A percentile compares a stretch with the other conserved stretches of the same genome.
phyloP scores from a whole-genome alignment of 2,113 vertebrate genomes.

The Pluvianellus socialis region DNA sequence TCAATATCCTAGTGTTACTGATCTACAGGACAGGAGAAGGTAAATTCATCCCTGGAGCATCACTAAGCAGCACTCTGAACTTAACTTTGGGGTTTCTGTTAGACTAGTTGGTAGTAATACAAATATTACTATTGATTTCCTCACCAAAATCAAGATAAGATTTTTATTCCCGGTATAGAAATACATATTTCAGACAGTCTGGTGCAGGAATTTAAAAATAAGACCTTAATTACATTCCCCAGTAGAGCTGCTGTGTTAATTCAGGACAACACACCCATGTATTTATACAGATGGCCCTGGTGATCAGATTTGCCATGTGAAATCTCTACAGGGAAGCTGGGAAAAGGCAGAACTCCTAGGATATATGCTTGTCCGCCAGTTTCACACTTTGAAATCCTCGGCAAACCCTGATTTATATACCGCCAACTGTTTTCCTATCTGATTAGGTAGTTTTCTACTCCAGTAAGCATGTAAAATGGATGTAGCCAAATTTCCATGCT shows the following conservation, averaged over 20 bases:
- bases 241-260: slow-evolving; percentile 67
- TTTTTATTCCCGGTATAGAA: slow-evolving; percentile 29
- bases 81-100: background rate
- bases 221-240: slow-evolving; percentile 63
- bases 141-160: slow-evolving; percentile 41
- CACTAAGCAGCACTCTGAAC: background rate
- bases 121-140: background rate
- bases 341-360: slow-evolving; percentile 70
- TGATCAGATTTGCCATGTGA: slow-evolving; percentile 61
- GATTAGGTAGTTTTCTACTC: slow-evolving; percentile 84
- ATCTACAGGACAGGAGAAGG: background rate
- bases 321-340: slow-evolving; percentile 72
- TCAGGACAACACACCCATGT: slow-evolving; percentile 70
- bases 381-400: slow-evolving; percentile 79
- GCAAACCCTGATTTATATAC: slow-evolving; percentile 79
- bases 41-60: slow-evolving; percentile 1
- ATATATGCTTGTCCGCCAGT: slow-evolving; percentile 67
- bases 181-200: slow-evolving; percentile 43
- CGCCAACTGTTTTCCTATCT: slow-evolving; percentile 82
- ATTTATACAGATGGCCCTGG: slow-evolving; percentile 81
- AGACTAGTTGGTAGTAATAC: slow-evolving; percentile 9
- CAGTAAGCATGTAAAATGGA: slow-evolving; percentile 79
- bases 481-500: slow-evolving; percentile 76
- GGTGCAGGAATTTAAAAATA: slow-evolving; percentile 70
- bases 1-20: background rate